Evolutionary conservation across 2,888 invertebrate genomes (phyloP).

Genomic region (Lymantria monacha): DNA sequence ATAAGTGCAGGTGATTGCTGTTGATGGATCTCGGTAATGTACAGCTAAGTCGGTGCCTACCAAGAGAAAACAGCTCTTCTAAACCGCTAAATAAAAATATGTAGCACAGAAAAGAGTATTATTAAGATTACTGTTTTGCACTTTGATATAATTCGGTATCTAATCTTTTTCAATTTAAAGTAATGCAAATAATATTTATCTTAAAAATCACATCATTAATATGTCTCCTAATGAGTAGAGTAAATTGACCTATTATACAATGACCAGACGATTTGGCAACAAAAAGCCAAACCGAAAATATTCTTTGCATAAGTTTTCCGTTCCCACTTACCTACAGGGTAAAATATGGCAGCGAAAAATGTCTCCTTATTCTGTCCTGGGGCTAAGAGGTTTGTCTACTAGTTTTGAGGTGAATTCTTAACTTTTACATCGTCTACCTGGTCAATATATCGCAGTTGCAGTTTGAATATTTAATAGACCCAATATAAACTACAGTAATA

Average conservation of each 20-base stretch:
- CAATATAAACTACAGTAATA: slow-evolving; percentile 25
- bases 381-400: slow-evolving; percentile 77
- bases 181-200: too few relatives aligned
- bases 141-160: too few relatives aligned
- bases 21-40: too few relatives aligned
- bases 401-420: slow-evolving; percentile 74
- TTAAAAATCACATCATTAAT: too few relatives aligned
- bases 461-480: slow-evolving; percentile 51
- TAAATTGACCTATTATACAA: slow-evolving; percentile 43
- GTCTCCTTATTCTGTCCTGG: slow-evolving; percentile 80
- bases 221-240: too few relatives aligned
- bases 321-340: slow-evolving; percentile 78
- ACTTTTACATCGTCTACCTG: slow-evolving; percentile 65
- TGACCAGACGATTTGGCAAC: slow-evolving; percentile 79
- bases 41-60: too few relatives aligned
- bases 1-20: too few relatives aligned
- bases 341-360: slow-evolving; percentile 80
- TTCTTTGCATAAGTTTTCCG: slow-evolving; percentile 64
- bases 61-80: too few relatives aligned
- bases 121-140: too few relatives aligned
- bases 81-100: too few relatives aligned
- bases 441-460: slow-evolving; percentile 54
- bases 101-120: too few relatives aligned
- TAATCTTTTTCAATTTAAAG: too few relatives aligned
- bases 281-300: slow-evolving; percentile 69